Base-by-base conservation (phyloP, 2,113 vertebrate genomes). In the Pantherophis guttatus region DNA sequence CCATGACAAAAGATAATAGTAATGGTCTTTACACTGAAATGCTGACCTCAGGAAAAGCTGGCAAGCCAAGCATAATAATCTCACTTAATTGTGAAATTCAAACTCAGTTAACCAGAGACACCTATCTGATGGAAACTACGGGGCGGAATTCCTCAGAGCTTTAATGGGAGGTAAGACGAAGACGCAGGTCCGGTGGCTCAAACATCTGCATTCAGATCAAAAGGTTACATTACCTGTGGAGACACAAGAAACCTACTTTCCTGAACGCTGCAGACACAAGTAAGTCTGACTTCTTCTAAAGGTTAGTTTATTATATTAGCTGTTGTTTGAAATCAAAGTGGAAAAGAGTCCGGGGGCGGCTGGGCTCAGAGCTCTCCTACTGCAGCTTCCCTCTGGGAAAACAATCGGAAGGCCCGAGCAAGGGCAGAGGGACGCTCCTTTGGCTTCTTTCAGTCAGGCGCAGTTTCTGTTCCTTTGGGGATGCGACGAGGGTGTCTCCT, bases 161-260 rank as follows among this genome's bases (percentile, higher is more conserved):
- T 59, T 88, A 93, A 95, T 62, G 88, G 48, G 86, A 85, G 88
- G 88, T 94, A 94, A 96, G 95, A 44, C 86, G 65, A 95, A 94
- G 11, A 8, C 53, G 90, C 59, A 58, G 87, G 93, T 95, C 89
- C 89, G 1, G 0, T 59, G 93, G 93, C 53, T 89, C 65, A 91
- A 94, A 94, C 48, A 65, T 95, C 23, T 96, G 95, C 93, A 96
- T 96, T 95, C 94, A 96, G 96, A 97, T 81, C 95, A 97, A 92
- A 94, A 97, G 92, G 91, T 95, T 94, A 95, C 93, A 65, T 90
- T 95, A 92, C 88, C 89, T 90, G 90, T 91, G 94, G 94, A 95
- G 93, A 95, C 39, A 89, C 44, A 91, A 55, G 92, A 96, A 95
- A 95, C 88, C 87, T 8, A 50, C 3, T 90, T 50, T 81, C 89